Conservation (phyloP, 2,113 vertebrate species). For the Gymnorhina tibicen region DNA sequence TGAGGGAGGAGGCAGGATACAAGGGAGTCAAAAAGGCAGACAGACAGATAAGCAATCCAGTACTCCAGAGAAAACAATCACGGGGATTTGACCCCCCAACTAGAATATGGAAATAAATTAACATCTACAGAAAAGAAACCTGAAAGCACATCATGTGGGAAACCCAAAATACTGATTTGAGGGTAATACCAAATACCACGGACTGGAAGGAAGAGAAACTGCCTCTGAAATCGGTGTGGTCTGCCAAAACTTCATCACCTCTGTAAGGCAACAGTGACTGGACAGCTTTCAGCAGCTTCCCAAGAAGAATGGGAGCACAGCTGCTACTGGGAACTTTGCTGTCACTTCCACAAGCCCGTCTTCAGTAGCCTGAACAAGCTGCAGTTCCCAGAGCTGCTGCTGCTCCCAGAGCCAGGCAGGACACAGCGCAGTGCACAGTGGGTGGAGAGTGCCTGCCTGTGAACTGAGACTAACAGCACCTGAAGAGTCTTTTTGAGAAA, state of each 20-base stretch:
- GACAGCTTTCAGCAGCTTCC: not conserved
- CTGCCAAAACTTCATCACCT: not conserved
- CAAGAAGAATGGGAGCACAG: not conserved
- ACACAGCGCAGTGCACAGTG: accelerated
- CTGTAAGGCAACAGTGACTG: not conserved
- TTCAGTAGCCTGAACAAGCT: not conserved
- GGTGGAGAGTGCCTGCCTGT: not conserved
- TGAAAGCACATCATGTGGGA: accelerated
- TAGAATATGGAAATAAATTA: accelerated
- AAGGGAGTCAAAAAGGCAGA: not conserved
- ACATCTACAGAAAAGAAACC: not conserved
- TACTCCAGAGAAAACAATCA: not conserved
- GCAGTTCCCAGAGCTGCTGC: accelerated
- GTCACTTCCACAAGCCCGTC: not conserved
- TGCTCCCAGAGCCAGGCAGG: not conserved
- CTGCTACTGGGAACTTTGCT: not conserved
- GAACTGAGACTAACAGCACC: not conserved
- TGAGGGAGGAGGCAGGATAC: not conserved
- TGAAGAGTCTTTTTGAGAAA: not conserved
- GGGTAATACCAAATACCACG: not conserved
- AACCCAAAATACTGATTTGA: not conserved
- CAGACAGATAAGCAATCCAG: not conserved
- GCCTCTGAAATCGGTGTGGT: accelerated
- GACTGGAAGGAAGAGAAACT: not conserved
- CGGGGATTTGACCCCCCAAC: accelerated